These are phyloP conservation scores for Cryptotermes secundus DNA, from an alignment of 1,140 invertebrate species.

Conservation along the genomic window DNA sequence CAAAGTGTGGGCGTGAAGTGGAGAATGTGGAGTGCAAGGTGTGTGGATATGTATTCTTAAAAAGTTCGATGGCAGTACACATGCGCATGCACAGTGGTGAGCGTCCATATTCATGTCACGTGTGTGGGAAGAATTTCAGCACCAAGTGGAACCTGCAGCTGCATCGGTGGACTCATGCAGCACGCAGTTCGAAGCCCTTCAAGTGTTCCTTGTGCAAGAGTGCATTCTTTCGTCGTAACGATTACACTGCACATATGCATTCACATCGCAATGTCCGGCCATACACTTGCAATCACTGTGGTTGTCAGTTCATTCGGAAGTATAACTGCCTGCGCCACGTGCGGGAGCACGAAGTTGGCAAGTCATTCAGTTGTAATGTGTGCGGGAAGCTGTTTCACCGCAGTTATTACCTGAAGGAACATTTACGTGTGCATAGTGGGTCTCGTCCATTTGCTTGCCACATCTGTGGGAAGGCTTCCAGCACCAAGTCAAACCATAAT, in stretches of 20 bases:
- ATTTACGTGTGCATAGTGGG: constrained; percentile 80
- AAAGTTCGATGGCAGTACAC: constrained; percentile 76
- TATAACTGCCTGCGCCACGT: constrained; percentile 90
- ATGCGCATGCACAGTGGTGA: constrained; percentile 74
- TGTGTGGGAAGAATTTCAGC: constrained; percentile 81
- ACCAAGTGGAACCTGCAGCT: constrained; percentile 87
- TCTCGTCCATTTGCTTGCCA: constrained; percentile 80
- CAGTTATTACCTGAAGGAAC: constrained; percentile 84
- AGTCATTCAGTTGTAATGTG: constrained; percentile 83
- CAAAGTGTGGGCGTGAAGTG: constrained; percentile 55
- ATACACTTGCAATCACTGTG: constrained; percentile 91
- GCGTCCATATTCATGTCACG: constrained; percentile 72
- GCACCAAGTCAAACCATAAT: constrained; percentile 86
- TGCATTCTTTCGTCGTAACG: constrained; percentile 75
- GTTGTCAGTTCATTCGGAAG: constrained; percentile 89
- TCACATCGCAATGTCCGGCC: constrained; percentile 76
- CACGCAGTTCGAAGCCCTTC: constrained; percentile 77
- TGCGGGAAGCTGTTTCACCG: constrained; percentile 86
- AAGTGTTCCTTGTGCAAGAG: constrained; percentile 82
- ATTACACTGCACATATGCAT: constrained; percentile 81
- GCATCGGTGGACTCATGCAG: constrained; percentile 87
- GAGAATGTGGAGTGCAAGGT: constrained; percentile 78
- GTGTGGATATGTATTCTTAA: constrained; percentile 76
- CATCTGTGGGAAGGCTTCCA: constrained; percentile 82
- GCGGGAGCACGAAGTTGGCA: constrained; percentile 84